Base-by-base conservation (phyloP, 2,888 invertebrate species). In the Drosophila lutescens region DNA sequence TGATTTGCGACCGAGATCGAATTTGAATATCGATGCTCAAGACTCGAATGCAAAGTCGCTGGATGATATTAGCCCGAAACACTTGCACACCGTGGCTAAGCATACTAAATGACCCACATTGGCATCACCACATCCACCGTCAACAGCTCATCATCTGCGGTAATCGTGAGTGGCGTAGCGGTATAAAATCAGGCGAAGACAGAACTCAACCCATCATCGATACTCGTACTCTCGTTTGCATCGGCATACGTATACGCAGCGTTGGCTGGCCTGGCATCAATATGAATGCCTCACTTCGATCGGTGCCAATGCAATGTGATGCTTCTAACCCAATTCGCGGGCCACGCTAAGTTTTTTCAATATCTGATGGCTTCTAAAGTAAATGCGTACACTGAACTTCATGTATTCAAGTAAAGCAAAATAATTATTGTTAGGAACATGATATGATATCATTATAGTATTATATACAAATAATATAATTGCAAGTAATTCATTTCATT, bases 241-340 rank as follows among this genome's bases (percentile, higher is more conserved):
- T 80, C 66, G 67, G 76, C 51, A 36, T 36, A 56, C 62, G 50
- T 56, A 68, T 68, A 61, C 61, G 46, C 70, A 70, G 44, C 20
- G 34, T n/a, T 44, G 57, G 41, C 50, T 51, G 50, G 56, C 58
- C 50, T 51, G 50, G 56, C 58, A 46, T 56, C 76, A 74, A 84
- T 87, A 71, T 56, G 76, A 76, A 78, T 87, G 73, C 73, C 78
- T 86, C 78, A 80, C 80, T 80, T 56, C 72, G 74, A 70, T 72
- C 73, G 69, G 78, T 80, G 75, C 65, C 72, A 53, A 56, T 72
- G 88, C 82, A 82, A 82, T 74, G 83, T 56, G 86, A 82, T 85
- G 85, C 82, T 51, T 77, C 75, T 82, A 82, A 82, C 82, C 82
- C 75, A 87, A 87, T 81, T 82, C 66, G 57, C 55, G 58, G 49